Percentiles rank a stretch among this genome's conserved stretches.
Conservation (phyloP, 2,113 vertebrate species). For the Apeltes quadracus region DNA sequence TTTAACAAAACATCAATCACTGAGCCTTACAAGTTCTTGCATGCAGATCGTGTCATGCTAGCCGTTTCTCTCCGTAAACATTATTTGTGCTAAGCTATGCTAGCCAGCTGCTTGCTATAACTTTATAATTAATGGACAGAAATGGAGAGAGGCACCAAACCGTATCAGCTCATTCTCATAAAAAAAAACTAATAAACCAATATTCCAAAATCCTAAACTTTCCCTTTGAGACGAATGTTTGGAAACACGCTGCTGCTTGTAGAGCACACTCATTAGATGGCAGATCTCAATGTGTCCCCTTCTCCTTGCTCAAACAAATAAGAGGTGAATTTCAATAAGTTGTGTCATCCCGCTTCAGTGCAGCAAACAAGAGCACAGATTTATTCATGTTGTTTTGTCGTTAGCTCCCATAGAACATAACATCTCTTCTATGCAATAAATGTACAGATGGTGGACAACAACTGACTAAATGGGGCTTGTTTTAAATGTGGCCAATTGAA, state of each 20-base stretch:
- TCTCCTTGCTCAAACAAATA: background rate
- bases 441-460: background rate
- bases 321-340: background rate
- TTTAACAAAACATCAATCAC: conserved; percentile 1
- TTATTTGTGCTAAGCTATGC: background rate
- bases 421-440: background rate
- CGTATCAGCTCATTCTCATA: background rate
- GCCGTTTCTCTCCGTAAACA: background rate
- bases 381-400: background rate
- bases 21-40: background rate
- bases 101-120: background rate
- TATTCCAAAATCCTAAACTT: background rate
- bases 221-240: background rate
- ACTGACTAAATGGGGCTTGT: background rate
- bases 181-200: background rate
- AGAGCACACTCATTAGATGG: background rate
- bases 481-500: background rate
- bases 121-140: conserved; percentile 7
- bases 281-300: background rate
- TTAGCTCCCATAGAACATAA: background rate
- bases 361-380: background rate
- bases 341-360: background rate
- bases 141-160: background rate
- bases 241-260: background rate
- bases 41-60: conserved; percentile 8